Percentiles rank a stretch among this genome's conserved stretches.
These are phyloP conservation scores for Drosophila takahashii DNA, from an alignment of 1,140 invertebrate species.

Conservation along the genomic window DNA sequence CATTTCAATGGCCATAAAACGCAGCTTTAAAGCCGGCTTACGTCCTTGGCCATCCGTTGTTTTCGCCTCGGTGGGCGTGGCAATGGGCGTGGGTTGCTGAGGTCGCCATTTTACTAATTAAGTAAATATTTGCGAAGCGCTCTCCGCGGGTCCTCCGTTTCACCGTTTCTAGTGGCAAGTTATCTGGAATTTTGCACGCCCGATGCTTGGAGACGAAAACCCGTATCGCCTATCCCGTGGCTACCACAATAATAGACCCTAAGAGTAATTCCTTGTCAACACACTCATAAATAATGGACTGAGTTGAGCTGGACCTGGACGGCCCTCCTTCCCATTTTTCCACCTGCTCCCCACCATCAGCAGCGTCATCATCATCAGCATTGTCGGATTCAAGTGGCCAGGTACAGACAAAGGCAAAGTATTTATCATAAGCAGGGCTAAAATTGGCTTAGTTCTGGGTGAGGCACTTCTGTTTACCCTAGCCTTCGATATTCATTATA, in stretches of 20 bases:
- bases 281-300: slow-evolving; percentile 84
- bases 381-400: slow-evolving; percentile 57
- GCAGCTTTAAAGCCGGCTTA: slow-evolving; percentile 61
- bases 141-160: slow-evolving; percentile 2
- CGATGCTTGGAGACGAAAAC: slow-evolving; percentile 24
- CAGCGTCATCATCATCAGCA: slow-evolving; percentile 45
- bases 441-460: not conserved
- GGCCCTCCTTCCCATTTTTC: slow-evolving; percentile 11
- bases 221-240: slow-evolving; percentile 7
- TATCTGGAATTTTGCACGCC: slow-evolving; percentile 78
- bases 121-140: slow-evolving; percentile 74
- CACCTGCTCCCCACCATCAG: not conserved
- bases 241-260: slow-evolving; percentile 74
- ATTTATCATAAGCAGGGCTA: slow-evolving; percentile 72
- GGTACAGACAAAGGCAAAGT: slow-evolving; percentile 68
- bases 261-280: slow-evolving; percentile 84
- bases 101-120: slow-evolving; percentile 78
- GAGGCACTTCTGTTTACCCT: slow-evolving; percentile 22
- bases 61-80: slow-evolving; percentile 2
- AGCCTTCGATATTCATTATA: no score
- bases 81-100: not conserved
- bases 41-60: slow-evolving; percentile 61
- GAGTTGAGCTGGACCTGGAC: slow-evolving; percentile 50
- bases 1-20: slow-evolving; percentile 52
- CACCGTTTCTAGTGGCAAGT: slow-evolving; percentile 34